Evolutionary conservation across 2,113 vertebrate species (phyloP), one percentile per base, ranked within the genome.

Genomic region (Chiloscyllium plagiosum): DNA sequence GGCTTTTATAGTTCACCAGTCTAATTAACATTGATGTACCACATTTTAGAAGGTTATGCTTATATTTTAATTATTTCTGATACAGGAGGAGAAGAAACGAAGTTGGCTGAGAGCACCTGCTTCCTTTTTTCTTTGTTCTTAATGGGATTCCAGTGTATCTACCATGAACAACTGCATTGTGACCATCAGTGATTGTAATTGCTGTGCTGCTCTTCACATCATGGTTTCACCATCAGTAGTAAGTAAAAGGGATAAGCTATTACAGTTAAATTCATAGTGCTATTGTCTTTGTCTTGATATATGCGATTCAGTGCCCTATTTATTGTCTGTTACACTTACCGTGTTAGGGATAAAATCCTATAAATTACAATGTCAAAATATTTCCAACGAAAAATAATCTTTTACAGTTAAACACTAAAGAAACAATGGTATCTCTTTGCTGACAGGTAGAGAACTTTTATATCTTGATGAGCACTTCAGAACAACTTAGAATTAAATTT

Each of bases 1-100:
- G 94, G 24, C 13, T 19, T 61, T 61, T 72, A 72, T 6, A 72
- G 42, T 95, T 72, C 94, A 33, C 68, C 50, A 33, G 47, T 76
- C 42, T 95, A 95, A 95, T 95, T 76, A 95, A 95, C 94, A 72
- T 95, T 72, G 72, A 72, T 70, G 69, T 52, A 50, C 69, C 26
- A 94, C 66, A 70, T 70, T 50, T 70, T 94, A 94, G 68, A 72
- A 76, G 69, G 24, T 72, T 95, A 95, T 95, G 68, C 68, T 95
- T 95, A 72, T 69, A 72, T 76, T 72, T 72, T 72, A 52, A 72
- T 65, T 72, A 95, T 68, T 42, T 76, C 69, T 76, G 94, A 70
- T 72, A 29, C 47, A 95, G 69, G 69, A 72, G 47, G 69, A 95
- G 94, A 50, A 95, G 24, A 76, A 95, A 50, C 29, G 69, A 72